Evolutionary conservation across 2,888 invertebrate genomes (phyloP).

Genomic region (Epirrita christyi): DNA sequence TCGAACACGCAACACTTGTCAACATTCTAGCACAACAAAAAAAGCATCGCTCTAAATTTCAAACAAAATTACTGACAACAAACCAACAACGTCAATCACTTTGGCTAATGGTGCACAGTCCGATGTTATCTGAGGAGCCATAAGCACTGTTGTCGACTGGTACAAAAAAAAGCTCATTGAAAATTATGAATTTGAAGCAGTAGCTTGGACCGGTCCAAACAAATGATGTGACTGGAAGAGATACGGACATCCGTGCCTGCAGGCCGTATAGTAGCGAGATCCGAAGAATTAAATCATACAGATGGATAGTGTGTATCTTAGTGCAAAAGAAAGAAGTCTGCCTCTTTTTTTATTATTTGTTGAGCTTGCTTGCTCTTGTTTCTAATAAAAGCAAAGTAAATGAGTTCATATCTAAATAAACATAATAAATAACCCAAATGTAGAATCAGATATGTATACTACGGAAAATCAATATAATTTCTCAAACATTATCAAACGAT

Average conservation of each 20-base stretch:
- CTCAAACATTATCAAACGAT: too few species aligned
- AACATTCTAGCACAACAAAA: constrained; percentile 61
- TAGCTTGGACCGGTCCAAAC: constrained; percentile 64
- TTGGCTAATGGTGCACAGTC: constrained; percentile 77
- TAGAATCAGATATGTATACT: too few species aligned
- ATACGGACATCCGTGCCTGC: constrained; percentile 60
- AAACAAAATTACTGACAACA: constrained; percentile 83
- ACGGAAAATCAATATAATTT: too few species aligned
- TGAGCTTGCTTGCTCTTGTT: too few species aligned
- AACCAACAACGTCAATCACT: constrained; percentile 81
- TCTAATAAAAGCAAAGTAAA: too few species aligned
- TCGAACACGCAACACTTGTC: constrained; percentile 51
- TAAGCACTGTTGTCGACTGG: constrained; percentile 76
- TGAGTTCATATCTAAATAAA: too few species aligned
- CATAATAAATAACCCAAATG: too few species aligned
- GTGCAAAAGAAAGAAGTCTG: too few species aligned
- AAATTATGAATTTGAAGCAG: constrained; percentile 69
- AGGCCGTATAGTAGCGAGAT: constrained; percentile 21
- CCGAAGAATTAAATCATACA: too few species aligned
- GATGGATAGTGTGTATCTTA: too few species aligned
- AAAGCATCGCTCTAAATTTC: constrained; percentile 72
- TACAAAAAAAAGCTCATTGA: constrained; percentile 67
- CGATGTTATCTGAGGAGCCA: constrained; percentile 73
- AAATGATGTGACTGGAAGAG: constrained; percentile 58
- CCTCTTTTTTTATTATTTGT: too few species aligned